Percentiles rank a stretch among this genome's conserved stretches.
These are phyloP conservation scores for Chymomyza caudatula DNA, from an alignment of 2,888 invertebrate species.

Conservation along the genomic window DNA sequence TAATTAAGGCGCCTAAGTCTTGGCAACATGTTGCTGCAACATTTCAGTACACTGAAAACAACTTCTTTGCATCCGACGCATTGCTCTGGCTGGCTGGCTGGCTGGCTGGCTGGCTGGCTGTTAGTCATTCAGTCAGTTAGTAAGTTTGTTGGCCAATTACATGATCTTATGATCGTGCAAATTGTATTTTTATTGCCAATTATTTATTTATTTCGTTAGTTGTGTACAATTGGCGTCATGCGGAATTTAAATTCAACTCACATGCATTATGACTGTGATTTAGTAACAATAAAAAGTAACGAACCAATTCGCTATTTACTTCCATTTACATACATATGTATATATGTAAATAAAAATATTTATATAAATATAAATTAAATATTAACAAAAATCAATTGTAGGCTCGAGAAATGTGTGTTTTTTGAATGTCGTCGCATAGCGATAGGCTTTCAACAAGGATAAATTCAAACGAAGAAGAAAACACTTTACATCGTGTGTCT, in stretches of 20 bases:
- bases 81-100: background rate
- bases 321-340: background rate
- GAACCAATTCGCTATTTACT: background rate
- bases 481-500: too few species aligned
- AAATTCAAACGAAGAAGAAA: too few species aligned
- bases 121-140: slow-evolving; percentile 9
- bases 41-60: slow-evolving; percentile 1
- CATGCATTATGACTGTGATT: background rate
- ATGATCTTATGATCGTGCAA: slow-evolving; percentile 68
- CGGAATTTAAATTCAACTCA: background rate
- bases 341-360: background rate
- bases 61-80: slow-evolving; percentile 11
- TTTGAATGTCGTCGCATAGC: too few species aligned
- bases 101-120: background rate
- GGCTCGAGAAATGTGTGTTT: too few species aligned
- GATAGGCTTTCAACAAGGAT: too few species aligned
- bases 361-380: background rate
- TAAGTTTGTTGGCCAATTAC: slow-evolving; percentile 46
- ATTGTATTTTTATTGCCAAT: slow-evolving; percentile 71
- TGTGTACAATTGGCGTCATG: slow-evolving; percentile 26
- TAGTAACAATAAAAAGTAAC: background rate
- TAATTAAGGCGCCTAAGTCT: background rate
- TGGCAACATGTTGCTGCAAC: slow-evolving; percentile 15
- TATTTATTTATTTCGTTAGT: slow-evolving; percentile 67
- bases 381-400: background rate